phyloP scores from a whole-genome alignment of 2,888 invertebrate genomes.

The Adelphocoris suturalis region DNA sequence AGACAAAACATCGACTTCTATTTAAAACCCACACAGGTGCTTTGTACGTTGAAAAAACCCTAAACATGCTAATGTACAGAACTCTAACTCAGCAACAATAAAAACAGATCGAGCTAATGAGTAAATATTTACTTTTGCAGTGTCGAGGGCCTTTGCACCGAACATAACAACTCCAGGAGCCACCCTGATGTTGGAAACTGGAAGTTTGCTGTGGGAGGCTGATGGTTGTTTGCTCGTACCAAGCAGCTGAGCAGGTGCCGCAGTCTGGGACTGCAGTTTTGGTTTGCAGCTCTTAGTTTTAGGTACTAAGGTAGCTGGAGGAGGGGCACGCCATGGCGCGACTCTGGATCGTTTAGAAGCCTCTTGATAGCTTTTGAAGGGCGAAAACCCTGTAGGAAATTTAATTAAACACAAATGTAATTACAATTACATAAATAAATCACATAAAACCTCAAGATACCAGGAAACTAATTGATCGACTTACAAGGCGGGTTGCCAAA shows the following conservation, averaged over 20 bases:
- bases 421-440: neutral
- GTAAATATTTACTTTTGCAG: neutral
- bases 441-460: too few species aligned
- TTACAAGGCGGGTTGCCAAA: too few species aligned
- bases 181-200: neutral
- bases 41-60: too few species aligned
- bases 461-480: too few species aligned
- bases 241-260: neutral
- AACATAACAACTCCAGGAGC: neutral
- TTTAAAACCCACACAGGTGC: too few species aligned
- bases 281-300: neutral
- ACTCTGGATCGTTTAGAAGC: conserved; percentile 31
- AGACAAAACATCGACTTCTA: too few species aligned
- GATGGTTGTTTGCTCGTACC: neutral
- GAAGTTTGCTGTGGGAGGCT: neutral
- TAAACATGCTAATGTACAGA: too few species aligned
- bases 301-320: neutral
- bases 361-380: conserved; percentile 9
- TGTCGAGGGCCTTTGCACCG: neutral
- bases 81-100: too few species aligned
- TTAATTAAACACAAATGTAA: neutral
- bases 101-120: too few species aligned
- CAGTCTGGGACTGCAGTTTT: neutral
- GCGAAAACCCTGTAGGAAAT: neutral
- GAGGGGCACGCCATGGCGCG: conserved; percentile 12